Conservation (phyloP, 2,797 vertebrate species). For the Rachycentron canadum region DNA sequence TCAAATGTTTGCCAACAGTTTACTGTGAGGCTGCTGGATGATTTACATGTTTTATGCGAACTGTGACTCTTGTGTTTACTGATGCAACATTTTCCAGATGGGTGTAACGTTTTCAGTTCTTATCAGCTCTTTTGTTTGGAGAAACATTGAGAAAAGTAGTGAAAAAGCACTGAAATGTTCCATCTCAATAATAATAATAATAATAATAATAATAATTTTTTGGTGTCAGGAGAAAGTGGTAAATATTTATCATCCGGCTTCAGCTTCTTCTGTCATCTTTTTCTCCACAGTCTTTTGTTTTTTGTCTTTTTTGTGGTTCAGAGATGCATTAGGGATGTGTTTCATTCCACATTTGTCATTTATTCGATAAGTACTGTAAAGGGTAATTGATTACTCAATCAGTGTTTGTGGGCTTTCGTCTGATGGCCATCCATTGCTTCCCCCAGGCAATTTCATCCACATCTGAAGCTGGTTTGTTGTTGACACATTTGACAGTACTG, state of each 20-base stretch:
- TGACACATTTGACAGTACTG: neutral
- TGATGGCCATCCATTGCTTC: neutral
- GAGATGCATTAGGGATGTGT: conserved; percentile 1
- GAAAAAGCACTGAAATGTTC: conserved; percentile 28
- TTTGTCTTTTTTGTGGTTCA: neutral
- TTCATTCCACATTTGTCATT: conserved; percentile 2
- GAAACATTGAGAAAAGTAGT: conserved; percentile 12
- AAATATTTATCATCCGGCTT: too few relatives aligned
- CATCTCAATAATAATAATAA: conserved; percentile 6
- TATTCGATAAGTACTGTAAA: neutral
- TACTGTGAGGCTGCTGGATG: neutral
- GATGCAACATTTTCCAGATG: conserved; percentile 9
- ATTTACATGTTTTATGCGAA: neutral
- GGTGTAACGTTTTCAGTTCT: conserved; percentile 18
- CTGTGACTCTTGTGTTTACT: conserved; percentile 14
- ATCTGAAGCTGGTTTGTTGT: neutral
- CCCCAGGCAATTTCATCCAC: neutral
- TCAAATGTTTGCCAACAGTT: neutral
- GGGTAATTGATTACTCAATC: conserved; percentile 2
- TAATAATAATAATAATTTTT: neutral
- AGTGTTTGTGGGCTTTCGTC: neutral
- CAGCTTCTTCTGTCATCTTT: neutral
- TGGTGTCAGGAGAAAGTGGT: neutral
- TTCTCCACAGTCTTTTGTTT: neutral
- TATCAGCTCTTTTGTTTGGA: conserved; percentile 22